Evolutionary conservation across 2,113 vertebrate genomes (phyloP), one percentile per base, ranked within the genome.

Genomic region (Psophia crepitans): DNA sequence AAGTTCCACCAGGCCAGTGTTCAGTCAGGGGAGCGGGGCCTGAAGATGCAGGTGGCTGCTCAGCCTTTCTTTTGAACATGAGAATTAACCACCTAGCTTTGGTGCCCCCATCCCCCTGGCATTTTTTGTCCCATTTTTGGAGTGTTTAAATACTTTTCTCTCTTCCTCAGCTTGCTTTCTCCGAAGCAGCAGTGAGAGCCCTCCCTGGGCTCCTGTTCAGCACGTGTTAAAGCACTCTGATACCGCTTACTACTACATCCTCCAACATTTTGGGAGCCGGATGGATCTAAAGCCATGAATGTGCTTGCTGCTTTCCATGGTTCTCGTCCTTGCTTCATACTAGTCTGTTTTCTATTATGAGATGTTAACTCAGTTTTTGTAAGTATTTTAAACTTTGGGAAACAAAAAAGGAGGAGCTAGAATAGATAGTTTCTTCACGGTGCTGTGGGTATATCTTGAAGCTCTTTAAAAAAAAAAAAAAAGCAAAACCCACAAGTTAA

Each of bases 191-290:
- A 23, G 51, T 2, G 46, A 43, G 77, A 71, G 61, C 33, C 26
- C 8, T 79, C 48, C 28, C 65, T 7, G 49, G 30, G n/a, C 60
- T 63, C 20, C 5, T 1, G 0, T 0, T 2, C 8, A 33, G 76
- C 84, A 11, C 15, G 1, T 19, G 63, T 44, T 69, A 6, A 15
- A 78, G 46, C 32, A 5, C 37, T 37, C 28, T 1, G 8, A 3
- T 49, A 0, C 39, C 54, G 58, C 77, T 90, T 49, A 15, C 79
- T 93, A 24, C 89, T 65, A 54, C 73, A 33, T n/a, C 46, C 64
- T 66, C 61, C 60, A 66, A 3, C 60, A 22, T 68, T 89, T 17
- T 3, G 0, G 64, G 41, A 86, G 76, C 51, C 80, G 81, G 23
- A 78, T 94, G 77, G 69, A 37, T 82, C 61, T 60, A 12, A 89